Evolutionary conservation across 2,113 vertebrate genomes (phyloP).

Genomic region (Phyllopteryx taeniolatus): DNA sequence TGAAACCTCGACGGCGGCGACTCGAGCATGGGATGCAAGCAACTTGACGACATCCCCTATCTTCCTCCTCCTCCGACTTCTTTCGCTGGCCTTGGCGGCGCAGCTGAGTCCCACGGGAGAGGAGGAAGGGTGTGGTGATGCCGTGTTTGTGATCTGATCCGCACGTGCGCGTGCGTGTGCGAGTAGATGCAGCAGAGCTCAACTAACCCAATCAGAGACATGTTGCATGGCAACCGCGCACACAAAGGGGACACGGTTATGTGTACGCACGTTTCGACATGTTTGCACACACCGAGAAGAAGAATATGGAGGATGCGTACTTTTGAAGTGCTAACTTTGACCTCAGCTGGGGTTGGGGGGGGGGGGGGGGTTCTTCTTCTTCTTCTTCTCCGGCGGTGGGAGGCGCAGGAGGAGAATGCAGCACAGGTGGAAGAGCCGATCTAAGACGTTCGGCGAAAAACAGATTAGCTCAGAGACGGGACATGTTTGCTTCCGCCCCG

Average conservation of each 20-base stretch:
- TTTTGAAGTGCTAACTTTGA: background rate
- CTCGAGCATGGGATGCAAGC: background rate
- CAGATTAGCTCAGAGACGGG: constrained; percentile 20
- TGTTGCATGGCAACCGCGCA: constrained; percentile 79
- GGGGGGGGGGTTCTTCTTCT: background rate
- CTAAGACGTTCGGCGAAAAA: constrained; percentile 37
- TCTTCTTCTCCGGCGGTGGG: background rate
- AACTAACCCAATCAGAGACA: constrained; percentile 77
- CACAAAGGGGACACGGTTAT: constrained; percentile 66
- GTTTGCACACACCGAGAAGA: constrained; percentile 18
- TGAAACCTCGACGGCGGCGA: background rate
- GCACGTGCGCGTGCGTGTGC: constrained; percentile 28
- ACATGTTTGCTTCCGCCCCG: constrained; percentile 27
- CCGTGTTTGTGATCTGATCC: constrained; percentile 48
- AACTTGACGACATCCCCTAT: background rate
- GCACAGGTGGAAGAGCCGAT: constrained; percentile 37
- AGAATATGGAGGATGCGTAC: background rate
- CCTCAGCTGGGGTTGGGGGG: constrained; percentile 1
- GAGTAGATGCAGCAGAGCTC: constrained; percentile 61
- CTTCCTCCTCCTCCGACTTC: constrained; percentile 18
- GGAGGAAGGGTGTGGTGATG: constrained; percentile 63
- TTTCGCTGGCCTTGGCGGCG: constrained; percentile 61
- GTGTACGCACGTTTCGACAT: constrained; percentile 54
- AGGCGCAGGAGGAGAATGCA: background rate
- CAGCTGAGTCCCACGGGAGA: constrained; percentile 60